Evolutionary conservation across 1,140 invertebrate species (phyloP).

Genomic region (Pygmarrhopalites habei): DNA sequence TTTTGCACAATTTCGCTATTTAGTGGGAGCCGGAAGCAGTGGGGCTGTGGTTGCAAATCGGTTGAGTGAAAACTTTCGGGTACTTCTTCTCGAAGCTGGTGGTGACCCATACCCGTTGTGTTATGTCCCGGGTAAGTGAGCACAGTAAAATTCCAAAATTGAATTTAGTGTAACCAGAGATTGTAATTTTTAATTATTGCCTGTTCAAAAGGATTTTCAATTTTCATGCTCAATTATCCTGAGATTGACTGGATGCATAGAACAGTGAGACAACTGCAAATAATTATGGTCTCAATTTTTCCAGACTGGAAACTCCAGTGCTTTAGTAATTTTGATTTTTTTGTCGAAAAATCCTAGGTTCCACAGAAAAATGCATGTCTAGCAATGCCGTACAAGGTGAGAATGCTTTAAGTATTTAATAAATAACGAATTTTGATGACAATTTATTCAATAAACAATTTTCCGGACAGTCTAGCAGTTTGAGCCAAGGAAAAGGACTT

Average conservation of each 20-base stretch:
- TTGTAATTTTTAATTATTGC: too few relatives aligned
- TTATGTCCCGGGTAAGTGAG: too few relatives aligned
- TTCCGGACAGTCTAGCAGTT: background rate
- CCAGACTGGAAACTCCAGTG: too few relatives aligned
- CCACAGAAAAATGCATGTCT: conserved; percentile 8
- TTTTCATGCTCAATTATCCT: background rate
- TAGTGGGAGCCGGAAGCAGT: conserved; percentile 49
- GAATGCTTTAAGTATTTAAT: conserved; percentile 1
- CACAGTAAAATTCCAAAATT: too few relatives aligned
- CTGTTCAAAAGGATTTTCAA: too few relatives aligned
- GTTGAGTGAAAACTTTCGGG: conserved; percentile 41
- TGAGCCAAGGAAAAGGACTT: conserved; percentile 46
- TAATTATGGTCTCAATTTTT: too few relatives aligned
- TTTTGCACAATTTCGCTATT: too few relatives aligned
- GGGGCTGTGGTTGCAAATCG: conserved; percentile 49
- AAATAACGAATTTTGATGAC: background rate
- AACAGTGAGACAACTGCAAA: background rate
- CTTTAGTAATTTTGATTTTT: too few relatives aligned
- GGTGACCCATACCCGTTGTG: conserved; percentile 40
- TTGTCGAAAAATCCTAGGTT: too few relatives aligned
- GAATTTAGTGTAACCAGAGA: too few relatives aligned
- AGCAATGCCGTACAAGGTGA: background rate
- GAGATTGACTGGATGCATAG: conserved; percentile 5
- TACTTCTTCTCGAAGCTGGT: conserved; percentile 52
- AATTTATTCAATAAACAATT: too few relatives aligned